phyloP scores from a whole-genome alignment of 2,113 vertebrate species.

The Xenopus borealis region DNA sequence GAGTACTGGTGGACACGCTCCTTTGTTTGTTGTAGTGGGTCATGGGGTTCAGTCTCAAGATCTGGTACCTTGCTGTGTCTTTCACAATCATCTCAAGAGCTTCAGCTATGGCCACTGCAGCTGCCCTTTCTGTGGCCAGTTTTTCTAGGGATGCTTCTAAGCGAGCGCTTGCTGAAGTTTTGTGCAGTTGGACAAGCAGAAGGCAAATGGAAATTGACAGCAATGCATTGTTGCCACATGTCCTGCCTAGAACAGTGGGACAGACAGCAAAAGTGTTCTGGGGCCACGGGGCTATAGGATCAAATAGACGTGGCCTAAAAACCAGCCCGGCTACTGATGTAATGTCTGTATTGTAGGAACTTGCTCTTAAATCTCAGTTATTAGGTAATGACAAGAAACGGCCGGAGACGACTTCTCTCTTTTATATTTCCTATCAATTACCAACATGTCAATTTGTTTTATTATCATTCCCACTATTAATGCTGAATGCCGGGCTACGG shows the following conservation, averaged over 20 bases:
- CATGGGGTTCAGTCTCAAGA: no score
- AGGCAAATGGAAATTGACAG: conserved; percentile 12
- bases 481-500: no score
- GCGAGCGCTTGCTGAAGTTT: neutral
- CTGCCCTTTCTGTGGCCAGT: neutral
- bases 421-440: conserved; percentile 24
- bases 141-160: neutral
- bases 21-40: no score
- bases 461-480: neutral
- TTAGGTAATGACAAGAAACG: conserved; percentile 43
- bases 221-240: neutral
- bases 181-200: neutral
- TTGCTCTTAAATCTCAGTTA: conserved; percentile 41
- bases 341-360: conserved; percentile 34
- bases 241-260: neutral
- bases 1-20: no score
- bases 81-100: no score
- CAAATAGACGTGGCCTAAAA: neutral
- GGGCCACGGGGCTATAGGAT: neutral
- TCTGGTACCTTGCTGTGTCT: no score
- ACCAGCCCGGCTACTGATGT: conserved; percentile 22
- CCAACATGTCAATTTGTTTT: conserved; percentile 12
- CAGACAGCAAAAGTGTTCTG: neutral
- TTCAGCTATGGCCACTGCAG: neutral
- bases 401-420: conserved; percentile 5